Evolutionary conservation across 2,113 vertebrate species (phyloP), one percentile per base, ranked within the genome.

Genomic region (Chelonoidis abingdonii): DNA sequence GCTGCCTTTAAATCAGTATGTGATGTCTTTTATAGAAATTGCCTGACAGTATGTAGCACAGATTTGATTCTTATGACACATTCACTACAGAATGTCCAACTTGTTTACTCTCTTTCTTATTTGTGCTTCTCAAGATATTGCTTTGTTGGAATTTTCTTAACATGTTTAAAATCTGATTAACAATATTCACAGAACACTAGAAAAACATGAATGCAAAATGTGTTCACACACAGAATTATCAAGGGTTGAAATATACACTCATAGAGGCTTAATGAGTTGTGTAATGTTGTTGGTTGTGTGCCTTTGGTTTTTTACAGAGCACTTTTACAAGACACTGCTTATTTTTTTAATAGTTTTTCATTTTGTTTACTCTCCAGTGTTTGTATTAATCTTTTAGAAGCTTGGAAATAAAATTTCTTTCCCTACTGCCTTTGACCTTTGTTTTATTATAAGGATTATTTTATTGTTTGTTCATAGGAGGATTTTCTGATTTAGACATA

Each of bases 401-500:
- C 95, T 98, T 98, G 88, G 90, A 97, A 98, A 98, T 98, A 98
- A 98, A 98, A 92, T 86, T 95, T 89, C 22, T 96, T 75, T 96
- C 88, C 88, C 76, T 93, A 94, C 92, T 80, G 52, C 17, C 50
- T 96, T 95, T 93, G 95, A 90, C 83, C 2, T 8, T 91, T 93
- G 80, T 97, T 90, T 93, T 89, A 62, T 89, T 91, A 17, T 59
- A 89, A 62, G 3, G 86, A 44, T 44, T 44, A 44, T 44, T 44
- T 44, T 44, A 44, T 35, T 24, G 17, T 62, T 49, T 19, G 8
- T 62, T 1, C 78, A 11, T 59, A 27, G 85, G 53, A 76, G 12
- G 17, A 53, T 59, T 13, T 7, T 89, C 81, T 10, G 54, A 53
- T 89, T 82, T 87, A 89, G 83, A 47, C 12, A 12, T 38, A n/a